Evolutionary conservation across 1,140 invertebrate genomes (phyloP).

Genomic region (Augochlora pura): DNA sequence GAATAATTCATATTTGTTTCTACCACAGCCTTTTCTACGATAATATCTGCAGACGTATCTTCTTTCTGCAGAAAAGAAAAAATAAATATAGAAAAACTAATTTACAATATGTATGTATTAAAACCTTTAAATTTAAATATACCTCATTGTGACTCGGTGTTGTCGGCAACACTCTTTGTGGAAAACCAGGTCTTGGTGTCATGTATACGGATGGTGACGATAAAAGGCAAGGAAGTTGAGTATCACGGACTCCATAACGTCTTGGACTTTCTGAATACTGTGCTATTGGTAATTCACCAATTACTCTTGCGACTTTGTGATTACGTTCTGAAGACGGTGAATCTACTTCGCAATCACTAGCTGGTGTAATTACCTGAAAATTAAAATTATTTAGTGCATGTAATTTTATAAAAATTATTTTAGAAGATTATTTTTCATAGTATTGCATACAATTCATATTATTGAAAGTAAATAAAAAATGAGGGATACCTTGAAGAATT

Average conservation of each 20-base stretch:
- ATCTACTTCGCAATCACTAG: conserved; percentile 79
- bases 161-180: conserved; percentile 82
- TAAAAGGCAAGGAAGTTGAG: conserved; percentile 82
- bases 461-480: neutral
- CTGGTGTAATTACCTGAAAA: conserved; percentile 78
- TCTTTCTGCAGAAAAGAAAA: conserved; percentile 67
- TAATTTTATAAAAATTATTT: neutral
- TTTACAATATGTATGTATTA: neutral
- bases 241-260: conserved; percentile 87
- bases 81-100: conserved; percentile 1
- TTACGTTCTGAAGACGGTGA: conserved; percentile 79
- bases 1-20: conserved; percentile 62
- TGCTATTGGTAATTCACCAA: conserved; percentile 92
- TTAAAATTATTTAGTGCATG: conserved; percentile 17
- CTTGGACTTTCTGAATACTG: conserved; percentile 95
- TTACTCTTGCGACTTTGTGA: conserved; percentile 87
- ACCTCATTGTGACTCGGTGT: conserved; percentile 78
- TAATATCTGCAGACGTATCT: conserved; percentile 70
- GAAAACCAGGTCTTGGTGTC: conserved; percentile 87
- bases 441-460: too few species aligned
- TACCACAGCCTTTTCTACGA: conserved; percentile 74
- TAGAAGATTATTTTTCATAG: neutral
- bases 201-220: conserved; percentile 84
- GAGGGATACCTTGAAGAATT: conserved; percentile 80
- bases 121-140: conserved; percentile 35